These are phyloP conservation scores for Takifugu flavidus DNA, from an alignment of 2,113 vertebrate species.

Conservation along the genomic window DNA sequence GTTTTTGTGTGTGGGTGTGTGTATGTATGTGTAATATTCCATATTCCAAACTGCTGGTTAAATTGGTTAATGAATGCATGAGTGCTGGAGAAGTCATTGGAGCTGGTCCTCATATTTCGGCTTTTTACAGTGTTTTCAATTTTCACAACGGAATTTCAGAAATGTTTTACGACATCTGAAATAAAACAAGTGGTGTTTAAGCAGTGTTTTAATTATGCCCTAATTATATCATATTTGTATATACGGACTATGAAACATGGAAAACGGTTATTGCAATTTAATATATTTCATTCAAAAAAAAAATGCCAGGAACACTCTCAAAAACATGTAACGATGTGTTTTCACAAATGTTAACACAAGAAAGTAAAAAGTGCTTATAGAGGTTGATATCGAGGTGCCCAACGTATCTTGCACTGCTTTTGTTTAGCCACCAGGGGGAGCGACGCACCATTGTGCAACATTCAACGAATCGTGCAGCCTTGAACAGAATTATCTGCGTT, in stretches of 20 bases:
- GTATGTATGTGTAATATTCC: slow-evolving; percentile 22
- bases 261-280: slow-evolving; percentile 35
- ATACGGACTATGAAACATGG: not conserved
- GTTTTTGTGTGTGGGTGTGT: slow-evolving; percentile 6
- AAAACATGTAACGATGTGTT: slow-evolving; percentile 9
- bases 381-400: not conserved
- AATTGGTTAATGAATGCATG: slow-evolving; percentile 19
- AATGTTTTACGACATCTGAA: slow-evolving; percentile 53
- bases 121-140: slow-evolving; percentile 48
- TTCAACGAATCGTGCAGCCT: slow-evolving; percentile 2
- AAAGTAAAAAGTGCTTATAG: slow-evolving; percentile 30
- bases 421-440: slow-evolving; percentile 45
- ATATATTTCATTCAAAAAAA: slow-evolving; percentile 19
- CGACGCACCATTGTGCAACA: slow-evolving; percentile 22
- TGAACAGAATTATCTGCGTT: not conserved
- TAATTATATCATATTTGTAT: not conserved
- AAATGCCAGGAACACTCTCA: slow-evolving; percentile 1
- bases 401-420: slow-evolving; percentile 19
- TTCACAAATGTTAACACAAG: slow-evolving; percentile 15
- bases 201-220: not conserved
- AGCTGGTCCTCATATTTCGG: slow-evolving; percentile 49
- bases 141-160: slow-evolving; percentile 50
- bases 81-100: slow-evolving; percentile 35
- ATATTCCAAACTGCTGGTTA: slow-evolving; percentile 42
- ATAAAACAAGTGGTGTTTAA: slow-evolving; percentile 55